phyloP scores from a whole-genome alignment of 2,888 invertebrate genomes.

The Tipula helvola region DNA sequence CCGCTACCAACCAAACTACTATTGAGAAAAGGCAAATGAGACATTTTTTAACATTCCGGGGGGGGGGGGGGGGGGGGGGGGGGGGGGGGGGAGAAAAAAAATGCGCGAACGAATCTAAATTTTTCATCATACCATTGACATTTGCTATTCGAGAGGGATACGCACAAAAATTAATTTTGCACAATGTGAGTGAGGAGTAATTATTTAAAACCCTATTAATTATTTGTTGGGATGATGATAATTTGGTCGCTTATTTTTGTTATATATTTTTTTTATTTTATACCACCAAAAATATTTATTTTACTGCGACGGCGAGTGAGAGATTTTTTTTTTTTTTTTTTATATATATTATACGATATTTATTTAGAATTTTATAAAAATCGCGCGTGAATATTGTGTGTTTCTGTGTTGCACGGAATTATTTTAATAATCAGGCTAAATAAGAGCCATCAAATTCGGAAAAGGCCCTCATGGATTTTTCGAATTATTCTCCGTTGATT shows the following conservation, averaged over 20 bases:
- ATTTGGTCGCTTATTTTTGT: neutral
- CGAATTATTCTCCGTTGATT: neutral
- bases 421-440: neutral
- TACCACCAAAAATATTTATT: neutral
- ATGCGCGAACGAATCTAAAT: neutral
- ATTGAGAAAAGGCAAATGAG: neutral
- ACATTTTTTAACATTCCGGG: neutral
- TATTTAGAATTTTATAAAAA: neutral
- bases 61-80: neutral
- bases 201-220: neutral
- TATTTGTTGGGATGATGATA: neutral
- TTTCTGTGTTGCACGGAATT: neutral
- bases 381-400: neutral
- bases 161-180: neutral
- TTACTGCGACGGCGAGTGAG: neutral
- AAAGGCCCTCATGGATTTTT: neutral
- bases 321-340: neutral
- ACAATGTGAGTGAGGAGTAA: neutral
- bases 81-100: neutral
- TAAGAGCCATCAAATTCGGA: neutral
- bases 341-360: neutral
- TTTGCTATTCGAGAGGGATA: neutral
- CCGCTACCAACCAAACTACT: neutral
- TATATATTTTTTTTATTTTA: neutral
- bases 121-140: neutral